Percentiles rank a stretch among this genome's conserved stretches.
Evolutionary conservation across 2,797 vertebrate genomes (phyloP).

Genomic region (Mastacembelus armatus): DNA sequence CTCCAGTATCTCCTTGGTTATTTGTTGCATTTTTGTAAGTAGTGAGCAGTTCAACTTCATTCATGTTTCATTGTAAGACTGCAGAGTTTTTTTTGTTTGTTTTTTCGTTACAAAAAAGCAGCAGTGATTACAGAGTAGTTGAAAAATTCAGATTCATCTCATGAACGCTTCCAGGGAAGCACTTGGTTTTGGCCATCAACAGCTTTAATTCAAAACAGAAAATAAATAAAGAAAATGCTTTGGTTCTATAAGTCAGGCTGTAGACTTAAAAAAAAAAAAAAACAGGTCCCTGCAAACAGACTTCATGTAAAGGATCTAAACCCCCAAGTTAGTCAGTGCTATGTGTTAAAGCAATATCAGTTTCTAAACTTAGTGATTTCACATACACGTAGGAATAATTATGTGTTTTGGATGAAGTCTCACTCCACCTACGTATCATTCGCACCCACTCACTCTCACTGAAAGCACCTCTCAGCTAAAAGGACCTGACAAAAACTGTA

Average conservation of each 20-base stretch:
- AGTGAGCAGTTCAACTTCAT: too few species aligned
- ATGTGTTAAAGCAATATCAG: not conserved
- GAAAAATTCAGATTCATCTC: too few species aligned
- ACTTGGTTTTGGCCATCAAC: not conserved
- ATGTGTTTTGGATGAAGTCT: conserved; percentile 34
- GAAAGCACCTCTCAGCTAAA: conserved; percentile 21
- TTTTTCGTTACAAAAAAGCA: not conserved
- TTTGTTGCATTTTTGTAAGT: too few species aligned
- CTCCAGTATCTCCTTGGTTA: too few species aligned
- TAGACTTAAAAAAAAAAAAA: too few species aligned
- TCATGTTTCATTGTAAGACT: too few species aligned
- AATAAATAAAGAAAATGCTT: not conserved
- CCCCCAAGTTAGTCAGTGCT: not conserved
- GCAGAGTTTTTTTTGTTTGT: too few species aligned
- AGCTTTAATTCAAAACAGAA: not conserved
- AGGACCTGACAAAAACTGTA: conserved; percentile 11
- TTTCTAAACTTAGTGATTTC: conserved; percentile 17
- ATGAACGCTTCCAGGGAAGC: too few species aligned
- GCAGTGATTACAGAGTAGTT: too few species aligned
- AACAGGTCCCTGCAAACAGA: too few species aligned
- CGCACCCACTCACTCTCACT: conserved; percentile 31
- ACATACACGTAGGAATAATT: not conserved
- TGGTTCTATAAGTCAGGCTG: not conserved
- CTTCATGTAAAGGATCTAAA: not conserved
- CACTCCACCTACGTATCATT: conserved; percentile 37